Percentiles rank a stretch among this genome's conserved stretches.
Conservation (phyloP, 92 coral and sea anemone genomes). For the Siderastrea siderea region DNA sequence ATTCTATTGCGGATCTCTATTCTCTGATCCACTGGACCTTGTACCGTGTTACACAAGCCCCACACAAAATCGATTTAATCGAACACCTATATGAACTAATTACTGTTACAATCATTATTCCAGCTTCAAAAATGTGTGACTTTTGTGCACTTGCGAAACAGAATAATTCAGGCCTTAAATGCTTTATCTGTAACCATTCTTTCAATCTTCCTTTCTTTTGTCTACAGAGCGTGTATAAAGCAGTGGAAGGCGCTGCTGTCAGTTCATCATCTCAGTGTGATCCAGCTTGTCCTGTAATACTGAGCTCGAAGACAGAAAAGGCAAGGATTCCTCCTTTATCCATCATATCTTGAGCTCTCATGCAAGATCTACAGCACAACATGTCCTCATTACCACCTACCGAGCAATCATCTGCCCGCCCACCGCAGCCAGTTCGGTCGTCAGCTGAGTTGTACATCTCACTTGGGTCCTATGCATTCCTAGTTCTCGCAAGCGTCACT, state of each 20-base stretch:
- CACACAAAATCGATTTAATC: background rate
- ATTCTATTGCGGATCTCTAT: background rate
- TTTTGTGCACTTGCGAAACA: background rate
- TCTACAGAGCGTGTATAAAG: background rate
- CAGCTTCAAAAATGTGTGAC: background rate
- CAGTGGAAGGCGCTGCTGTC: background rate
- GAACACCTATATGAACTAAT: background rate
- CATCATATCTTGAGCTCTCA: background rate
- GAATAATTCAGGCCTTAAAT: background rate
- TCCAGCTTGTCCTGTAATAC: background rate
- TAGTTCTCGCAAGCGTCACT: constrained; percentile 64
- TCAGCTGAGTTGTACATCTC: constrained; percentile 29
- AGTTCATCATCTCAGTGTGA: background rate
- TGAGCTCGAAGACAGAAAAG: background rate
- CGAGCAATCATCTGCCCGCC: background rate
- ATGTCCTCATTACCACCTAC: background rate
- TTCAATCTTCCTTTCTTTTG: constrained; percentile 7
- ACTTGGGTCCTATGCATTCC: constrained; percentile 46
- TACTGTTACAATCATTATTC: background rate
- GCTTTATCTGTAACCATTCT: background rate
- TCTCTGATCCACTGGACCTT: background rate
- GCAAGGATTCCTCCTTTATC: background rate
- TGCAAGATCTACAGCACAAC: background rate
- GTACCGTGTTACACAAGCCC: background rate
- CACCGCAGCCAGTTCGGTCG: constrained; percentile 7